phyloP scores from a whole-genome alignment of 2,888 invertebrate species.

The Meteorus colon region DNA sequence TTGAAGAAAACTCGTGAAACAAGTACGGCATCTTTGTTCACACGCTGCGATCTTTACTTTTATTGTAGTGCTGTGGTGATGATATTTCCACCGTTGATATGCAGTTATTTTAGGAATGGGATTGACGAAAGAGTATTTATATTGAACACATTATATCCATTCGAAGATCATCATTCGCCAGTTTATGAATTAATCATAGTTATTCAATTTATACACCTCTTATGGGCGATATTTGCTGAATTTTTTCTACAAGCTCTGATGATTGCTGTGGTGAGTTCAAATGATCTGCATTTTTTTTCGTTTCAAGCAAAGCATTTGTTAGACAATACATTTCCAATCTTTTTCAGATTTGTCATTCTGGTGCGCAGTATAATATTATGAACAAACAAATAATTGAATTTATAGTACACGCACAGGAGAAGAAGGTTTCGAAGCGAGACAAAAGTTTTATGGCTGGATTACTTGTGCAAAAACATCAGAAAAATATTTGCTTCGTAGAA shows the following conservation, averaged over 20 bases:
- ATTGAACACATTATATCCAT: constrained; percentile 28
- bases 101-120: background rate
- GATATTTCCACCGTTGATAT: background rate
- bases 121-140: constrained; percentile 10
- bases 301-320: background rate
- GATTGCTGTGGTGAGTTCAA: constrained; percentile 33
- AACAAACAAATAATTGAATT: background rate
- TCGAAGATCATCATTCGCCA: constrained; percentile 34
- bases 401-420: background rate
- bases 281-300: background rate
- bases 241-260: constrained; percentile 25
- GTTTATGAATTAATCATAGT: constrained; percentile 27
- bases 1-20: constrained; percentile 5
- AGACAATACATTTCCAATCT: background rate
- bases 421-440: background rate
- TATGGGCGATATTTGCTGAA: background rate
- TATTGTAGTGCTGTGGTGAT: background rate
- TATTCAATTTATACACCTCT: constrained; percentile 10
- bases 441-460: background rate
- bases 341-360: constrained; percentile 9
- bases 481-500: background rate
- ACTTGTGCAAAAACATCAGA: background rate
- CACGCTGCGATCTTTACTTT: background rate
- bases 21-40: background rate
- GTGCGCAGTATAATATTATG: background rate